phyloP scores from a whole-genome alignment of 92 coral and sea anemone species.

The Chrysogorgia sp. region DNA sequence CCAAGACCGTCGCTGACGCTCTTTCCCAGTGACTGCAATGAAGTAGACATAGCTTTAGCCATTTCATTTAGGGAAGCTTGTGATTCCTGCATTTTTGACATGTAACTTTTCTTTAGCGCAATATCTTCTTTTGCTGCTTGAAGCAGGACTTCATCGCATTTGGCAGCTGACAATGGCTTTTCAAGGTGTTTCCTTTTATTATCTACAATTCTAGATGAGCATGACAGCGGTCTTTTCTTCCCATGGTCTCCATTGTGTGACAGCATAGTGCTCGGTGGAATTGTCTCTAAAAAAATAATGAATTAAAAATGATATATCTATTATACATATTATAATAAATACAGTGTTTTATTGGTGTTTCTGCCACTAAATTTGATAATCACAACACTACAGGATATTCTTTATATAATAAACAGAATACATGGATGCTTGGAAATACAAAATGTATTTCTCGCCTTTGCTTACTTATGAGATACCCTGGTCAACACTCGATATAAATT shows the following conservation, averaged over 20 bases:
- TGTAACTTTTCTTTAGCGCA: constrained; percentile 29
- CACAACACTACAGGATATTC: too few relatives aligned
- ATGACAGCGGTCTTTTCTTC: constrained; percentile 23
- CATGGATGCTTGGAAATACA: too few relatives aligned
- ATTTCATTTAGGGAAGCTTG: constrained; percentile 36
- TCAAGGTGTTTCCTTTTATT: constrained; percentile 54
- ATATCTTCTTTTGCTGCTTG: constrained; percentile 48
- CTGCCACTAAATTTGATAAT: too few relatives aligned
- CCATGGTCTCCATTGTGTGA: neutral
- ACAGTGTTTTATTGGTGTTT: too few relatives aligned
- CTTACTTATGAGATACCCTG: too few relatives aligned
- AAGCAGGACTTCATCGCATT: constrained; percentile 48
- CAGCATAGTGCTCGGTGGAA: too few relatives aligned
- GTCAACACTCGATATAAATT: too few relatives aligned
- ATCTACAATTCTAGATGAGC: constrained; percentile 38
- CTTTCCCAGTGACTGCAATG: constrained; percentile 40
- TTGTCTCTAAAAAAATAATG: too few relatives aligned
- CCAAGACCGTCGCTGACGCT: constrained; percentile 51
- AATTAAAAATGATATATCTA: too few relatives aligned
- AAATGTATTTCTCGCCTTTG: too few relatives aligned
- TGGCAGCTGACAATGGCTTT: constrained; percentile 56
- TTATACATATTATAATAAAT: too few relatives aligned
- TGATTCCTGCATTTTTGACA: constrained; percentile 27
- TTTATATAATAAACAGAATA: too few relatives aligned
- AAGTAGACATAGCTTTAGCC: constrained; percentile 32